phyloP scores from a whole-genome alignment of 2,113 vertebrate genomes.

The Excalfactoria chinensis region DNA sequence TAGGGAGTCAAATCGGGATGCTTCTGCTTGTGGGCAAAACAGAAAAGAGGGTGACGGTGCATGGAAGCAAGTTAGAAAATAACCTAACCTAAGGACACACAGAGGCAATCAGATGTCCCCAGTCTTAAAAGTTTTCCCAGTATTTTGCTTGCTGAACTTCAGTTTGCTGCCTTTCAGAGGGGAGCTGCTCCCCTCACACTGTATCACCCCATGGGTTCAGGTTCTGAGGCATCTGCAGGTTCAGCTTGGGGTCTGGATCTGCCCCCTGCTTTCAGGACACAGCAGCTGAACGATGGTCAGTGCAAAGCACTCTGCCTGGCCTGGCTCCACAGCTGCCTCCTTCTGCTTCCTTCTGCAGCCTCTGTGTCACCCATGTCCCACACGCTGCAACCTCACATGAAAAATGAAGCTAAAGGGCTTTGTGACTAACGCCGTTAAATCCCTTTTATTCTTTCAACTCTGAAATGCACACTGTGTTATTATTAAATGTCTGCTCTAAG shows the following conservation, averaged over 20 bases:
- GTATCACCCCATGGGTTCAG: accelerated
- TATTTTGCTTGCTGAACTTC: accelerated
- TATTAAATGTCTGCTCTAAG: not conserved
- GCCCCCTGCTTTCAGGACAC: accelerated
- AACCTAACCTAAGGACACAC: not conserved
- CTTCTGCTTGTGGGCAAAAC: not conserved
- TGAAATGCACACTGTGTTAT: not conserved
- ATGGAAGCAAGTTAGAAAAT: not conserved
- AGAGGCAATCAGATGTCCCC: not conserved
- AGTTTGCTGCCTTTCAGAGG: not conserved
- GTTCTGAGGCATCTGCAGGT: accelerated
- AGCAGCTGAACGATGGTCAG: too few relatives aligned
- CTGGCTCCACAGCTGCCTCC: not conserved
- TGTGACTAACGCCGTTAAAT: not conserved
- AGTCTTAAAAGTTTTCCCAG: not conserved
- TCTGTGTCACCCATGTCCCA: accelerated
- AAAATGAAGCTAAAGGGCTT: not conserved
- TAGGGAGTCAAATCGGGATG: not conserved
- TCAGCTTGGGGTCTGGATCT: accelerated
- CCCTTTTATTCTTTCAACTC: not conserved
- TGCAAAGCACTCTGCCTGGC: not conserved
- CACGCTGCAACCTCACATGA: not conserved
- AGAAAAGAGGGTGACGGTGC: not conserved
- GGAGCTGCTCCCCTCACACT: not conserved
- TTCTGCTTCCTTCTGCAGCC: not conserved